phyloP scores from a whole-genome alignment of 2,113 vertebrate species.

The Lepus europaeus region DNA sequence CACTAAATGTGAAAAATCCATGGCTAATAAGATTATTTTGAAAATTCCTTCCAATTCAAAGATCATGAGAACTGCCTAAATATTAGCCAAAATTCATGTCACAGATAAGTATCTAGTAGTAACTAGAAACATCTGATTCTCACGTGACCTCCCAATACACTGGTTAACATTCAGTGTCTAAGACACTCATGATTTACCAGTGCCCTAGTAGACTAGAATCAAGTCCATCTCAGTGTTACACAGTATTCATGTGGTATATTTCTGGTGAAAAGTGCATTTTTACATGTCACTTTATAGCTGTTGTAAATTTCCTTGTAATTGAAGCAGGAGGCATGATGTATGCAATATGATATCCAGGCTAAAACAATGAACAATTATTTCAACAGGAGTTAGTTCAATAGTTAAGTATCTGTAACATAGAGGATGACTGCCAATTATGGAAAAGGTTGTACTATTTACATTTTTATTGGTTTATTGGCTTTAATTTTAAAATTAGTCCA shows the following conservation, averaged over 20 bases:
- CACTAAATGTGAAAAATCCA: neutral
- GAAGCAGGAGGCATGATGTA: neutral
- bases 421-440: neutral
- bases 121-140: constrained; percentile 53
- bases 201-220: constrained; percentile 8
- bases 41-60: constrained; percentile 59
- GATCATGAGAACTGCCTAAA: constrained; percentile 24
- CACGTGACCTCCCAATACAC: constrained; percentile 24
- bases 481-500: neutral
- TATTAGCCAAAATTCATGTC: constrained; percentile 38
- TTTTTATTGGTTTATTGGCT: neutral
- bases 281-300: neutral
- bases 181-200: neutral
- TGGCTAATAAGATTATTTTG: constrained; percentile 53
- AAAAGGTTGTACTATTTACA: neutral
- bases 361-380: neutral
- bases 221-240: neutral
- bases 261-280: constrained; percentile 2
- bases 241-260: neutral
- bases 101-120: constrained; percentile 2
- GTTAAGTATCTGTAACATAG: neutral
- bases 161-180: neutral
- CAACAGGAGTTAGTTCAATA: neutral
- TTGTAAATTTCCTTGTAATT: neutral
- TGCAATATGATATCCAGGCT: neutral